Evolutionary conservation across 2,888 invertebrate genomes (phyloP).

Genomic region (Chloroclystis v-ata): DNA sequence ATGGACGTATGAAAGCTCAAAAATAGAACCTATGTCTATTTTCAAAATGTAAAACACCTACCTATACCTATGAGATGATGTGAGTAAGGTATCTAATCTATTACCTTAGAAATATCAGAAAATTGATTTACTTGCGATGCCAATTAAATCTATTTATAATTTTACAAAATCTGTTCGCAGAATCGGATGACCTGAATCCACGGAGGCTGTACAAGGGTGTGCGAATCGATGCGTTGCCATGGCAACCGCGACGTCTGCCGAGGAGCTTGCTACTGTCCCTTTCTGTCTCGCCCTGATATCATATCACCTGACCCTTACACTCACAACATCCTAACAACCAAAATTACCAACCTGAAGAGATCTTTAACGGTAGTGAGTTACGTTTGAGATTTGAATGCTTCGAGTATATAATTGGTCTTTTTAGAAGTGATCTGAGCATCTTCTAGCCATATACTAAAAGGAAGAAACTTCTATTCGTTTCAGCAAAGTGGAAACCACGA

Average conservation of each 20-base stretch:
- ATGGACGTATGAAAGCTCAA: too few species aligned
- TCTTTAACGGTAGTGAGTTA: background rate
- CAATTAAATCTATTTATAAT: too few species aligned
- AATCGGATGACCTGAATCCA: constrained; percentile 72
- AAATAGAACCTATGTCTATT: too few species aligned
- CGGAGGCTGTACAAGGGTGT: constrained; percentile 57
- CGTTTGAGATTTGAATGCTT: constrained; percentile 25
- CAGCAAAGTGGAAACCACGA: constrained; percentile 60
- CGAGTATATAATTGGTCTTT: constrained; percentile 29
- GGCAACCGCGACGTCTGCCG: constrained; percentile 77
- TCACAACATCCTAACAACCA: constrained; percentile 35
- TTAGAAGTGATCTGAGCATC: constrained; percentile 37
- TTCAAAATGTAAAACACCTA: too few species aligned
- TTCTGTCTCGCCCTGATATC: constrained; percentile 77
- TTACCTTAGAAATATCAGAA: too few species aligned
- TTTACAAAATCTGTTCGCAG: constrained; percentile 38
- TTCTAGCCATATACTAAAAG: constrained; percentile 68
- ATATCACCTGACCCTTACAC: constrained; percentile 58
- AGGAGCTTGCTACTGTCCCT: constrained; percentile 77
- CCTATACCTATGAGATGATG: too few species aligned
- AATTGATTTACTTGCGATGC: too few species aligned
- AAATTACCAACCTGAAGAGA: background rate
- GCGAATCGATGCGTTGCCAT: constrained; percentile 75
- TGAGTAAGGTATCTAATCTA: too few species aligned
- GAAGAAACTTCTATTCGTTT: constrained; percentile 60